These are phyloP conservation scores for Sebastiscus tertius DNA, from an alignment of 2,797 vertebrate species.

Conservation along the genomic window DNA sequence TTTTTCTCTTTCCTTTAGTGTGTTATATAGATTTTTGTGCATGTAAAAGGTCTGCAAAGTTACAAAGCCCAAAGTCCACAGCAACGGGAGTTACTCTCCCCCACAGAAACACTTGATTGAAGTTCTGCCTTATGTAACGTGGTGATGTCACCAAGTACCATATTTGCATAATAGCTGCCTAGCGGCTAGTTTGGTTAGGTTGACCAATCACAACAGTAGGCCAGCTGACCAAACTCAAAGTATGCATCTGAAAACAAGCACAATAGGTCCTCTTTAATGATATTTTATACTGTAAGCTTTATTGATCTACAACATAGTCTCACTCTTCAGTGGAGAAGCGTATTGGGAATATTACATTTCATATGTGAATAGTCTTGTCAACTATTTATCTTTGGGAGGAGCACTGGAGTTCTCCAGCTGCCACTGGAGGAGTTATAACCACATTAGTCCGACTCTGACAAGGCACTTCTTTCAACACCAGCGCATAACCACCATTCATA, in stretches of 20 bases:
- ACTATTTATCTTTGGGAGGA: neutral
- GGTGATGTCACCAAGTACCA: neutral
- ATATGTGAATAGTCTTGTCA: neutral
- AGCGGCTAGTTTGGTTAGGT: neutral
- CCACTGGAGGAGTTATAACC: slow-evolving; percentile 17
- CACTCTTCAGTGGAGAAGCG: neutral
- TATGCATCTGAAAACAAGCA: neutral
- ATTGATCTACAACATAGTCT: neutral
- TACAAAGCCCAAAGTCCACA: neutral
- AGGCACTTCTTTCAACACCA: slow-evolving; percentile 20
- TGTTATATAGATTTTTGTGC: neutral
- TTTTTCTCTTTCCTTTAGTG: no score
- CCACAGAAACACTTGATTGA: neutral
- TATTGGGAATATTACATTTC: neutral
- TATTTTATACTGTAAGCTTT: neutral
- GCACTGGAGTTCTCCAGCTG: slow-evolving; percentile 17
- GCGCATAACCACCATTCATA: neutral
- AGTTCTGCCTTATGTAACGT: neutral
- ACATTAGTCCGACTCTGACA: slow-evolving; percentile 22
- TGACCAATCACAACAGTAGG: neutral
- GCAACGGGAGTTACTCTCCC: neutral
- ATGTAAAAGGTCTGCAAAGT: neutral
- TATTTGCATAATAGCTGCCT: neutral
- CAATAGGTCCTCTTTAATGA: neutral
- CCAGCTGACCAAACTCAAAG: neutral